Evolutionary conservation across 2,888 invertebrate genomes (phyloP), one percentile per base, ranked within the genome.

Genomic region (Callimorpha dominula): DNA sequence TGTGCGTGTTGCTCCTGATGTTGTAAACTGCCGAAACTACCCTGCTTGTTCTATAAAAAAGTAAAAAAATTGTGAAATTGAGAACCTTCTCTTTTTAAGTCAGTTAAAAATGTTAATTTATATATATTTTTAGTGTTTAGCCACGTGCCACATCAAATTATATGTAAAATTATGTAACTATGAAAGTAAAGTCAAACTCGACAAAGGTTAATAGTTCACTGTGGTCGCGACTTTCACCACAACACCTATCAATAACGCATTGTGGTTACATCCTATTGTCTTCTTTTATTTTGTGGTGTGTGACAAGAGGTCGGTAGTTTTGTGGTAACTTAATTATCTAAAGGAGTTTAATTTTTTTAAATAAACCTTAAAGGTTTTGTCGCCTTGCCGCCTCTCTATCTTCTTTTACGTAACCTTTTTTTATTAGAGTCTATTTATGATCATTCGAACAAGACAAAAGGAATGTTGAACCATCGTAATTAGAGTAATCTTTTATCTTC

Each of bases 261-360:
- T 71, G 76, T 77, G 74, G 79, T 66, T 31, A 49, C 46, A 57
- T 70, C 72, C 68, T 60, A 73, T 77, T 81, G 75, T 83, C 65
- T 75, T 79, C 17, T 67, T 43, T 73, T 76, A 77, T 77, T 75
- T 69, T 80, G 81, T 75, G 76, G 80, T 81, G 17, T 60, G 60
- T 31, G 65, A 70, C 43, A 15, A 74, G 54, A 74, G 74, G 72
- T 71, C 65, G 66, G 43, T 68, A 17, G 73, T 76, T n/a, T 74
- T 70, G 75, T 78, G 76, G 76, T 81, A 40, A 68, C 64, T 74
- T 74, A 71, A 69, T 73, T 76, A 66, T 71, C 42, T 62, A 68
- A 52, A 65, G 12, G 52, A 31, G 43, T 46, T 46, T 46, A 46
- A 4, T 46, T 46, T 46, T 46, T 46, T 6, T 46, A 31, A 31